These are phyloP conservation scores for Streblospio benedicti DNA, from an alignment of 1,140 invertebrate species.

Conservation along the genomic window DNA sequence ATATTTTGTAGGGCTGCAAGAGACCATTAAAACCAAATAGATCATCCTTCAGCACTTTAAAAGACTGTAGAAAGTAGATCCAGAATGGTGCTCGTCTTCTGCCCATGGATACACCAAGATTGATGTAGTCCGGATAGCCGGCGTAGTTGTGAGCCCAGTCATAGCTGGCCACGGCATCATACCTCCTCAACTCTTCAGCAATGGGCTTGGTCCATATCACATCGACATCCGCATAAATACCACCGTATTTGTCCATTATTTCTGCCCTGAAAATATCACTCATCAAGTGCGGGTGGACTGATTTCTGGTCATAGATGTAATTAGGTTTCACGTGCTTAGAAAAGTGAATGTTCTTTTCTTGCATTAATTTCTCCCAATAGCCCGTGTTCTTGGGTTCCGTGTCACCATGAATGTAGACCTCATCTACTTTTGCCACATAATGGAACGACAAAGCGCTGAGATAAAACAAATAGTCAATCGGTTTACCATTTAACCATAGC, in stretches of 20 bases:
- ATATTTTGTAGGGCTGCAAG: conserved; percentile 16
- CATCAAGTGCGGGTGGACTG: background rate
- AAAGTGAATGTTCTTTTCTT: background rate
- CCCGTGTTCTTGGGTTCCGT: background rate
- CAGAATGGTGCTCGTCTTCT: conserved; percentile 15
- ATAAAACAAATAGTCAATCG: conserved; percentile 13
- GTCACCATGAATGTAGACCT: conserved; percentile 14
- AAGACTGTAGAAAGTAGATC: conserved; percentile 8
- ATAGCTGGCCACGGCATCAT: conserved; percentile 16
- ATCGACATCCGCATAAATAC: conserved; percentile 17
- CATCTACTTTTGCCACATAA: conserved; percentile 13
- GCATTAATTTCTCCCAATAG: conserved; percentile 8
- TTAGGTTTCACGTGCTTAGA: background rate
- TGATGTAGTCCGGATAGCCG: conserved; percentile 14
- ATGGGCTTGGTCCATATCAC: conserved; percentile 13
- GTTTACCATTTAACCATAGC: conserved; percentile 15
- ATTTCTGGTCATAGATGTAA: background rate
- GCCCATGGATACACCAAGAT: conserved; percentile 15
- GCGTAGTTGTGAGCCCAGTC: conserved; percentile 9
- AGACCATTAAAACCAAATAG: conserved; percentile 14
- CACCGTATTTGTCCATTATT: conserved; percentile 15
- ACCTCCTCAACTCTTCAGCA: background rate
- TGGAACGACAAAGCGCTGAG: conserved; percentile 10
- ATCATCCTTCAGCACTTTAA: conserved; percentile 3
- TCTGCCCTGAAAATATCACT: conserved; percentile 16